Evolutionary conservation across 2,888 invertebrate species (phyloP).

Genomic region (Epirrita christyi): DNA sequence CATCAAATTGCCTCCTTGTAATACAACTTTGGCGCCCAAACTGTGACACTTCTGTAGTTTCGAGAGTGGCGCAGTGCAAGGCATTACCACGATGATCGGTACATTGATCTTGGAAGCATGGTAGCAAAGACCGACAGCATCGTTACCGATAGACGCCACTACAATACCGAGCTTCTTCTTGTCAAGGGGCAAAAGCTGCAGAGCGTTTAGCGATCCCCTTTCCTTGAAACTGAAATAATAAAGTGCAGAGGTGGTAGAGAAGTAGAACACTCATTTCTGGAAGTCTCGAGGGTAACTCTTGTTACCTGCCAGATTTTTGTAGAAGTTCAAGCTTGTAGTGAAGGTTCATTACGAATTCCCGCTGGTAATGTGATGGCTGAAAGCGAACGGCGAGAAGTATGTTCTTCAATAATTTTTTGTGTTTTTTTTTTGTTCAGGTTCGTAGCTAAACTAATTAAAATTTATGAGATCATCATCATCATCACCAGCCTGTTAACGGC

Average conservation of each 20-base stretch:
- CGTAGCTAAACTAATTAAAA: too few species aligned
- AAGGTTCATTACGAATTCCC: constrained; percentile 55
- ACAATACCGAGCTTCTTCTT: constrained; percentile 87
- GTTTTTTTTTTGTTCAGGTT: too few species aligned
- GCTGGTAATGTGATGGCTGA: constrained; percentile 63
- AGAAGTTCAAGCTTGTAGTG: constrained; percentile 61
- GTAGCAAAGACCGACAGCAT: constrained; percentile 87
- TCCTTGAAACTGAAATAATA: constrained; percentile 87
- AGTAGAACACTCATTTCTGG: too few species aligned
- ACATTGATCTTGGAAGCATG: constrained; percentile 86
- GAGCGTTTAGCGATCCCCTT: constrained; percentile 87
- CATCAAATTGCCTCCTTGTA: constrained; percentile 85
- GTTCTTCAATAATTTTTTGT: too few species aligned
- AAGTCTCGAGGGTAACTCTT: not conserved
- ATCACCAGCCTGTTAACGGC: too few species aligned
- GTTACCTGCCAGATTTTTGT: constrained; percentile 61
- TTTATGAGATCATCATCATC: too few species aligned
- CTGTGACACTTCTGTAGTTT: constrained; percentile 87
- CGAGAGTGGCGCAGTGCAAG: constrained; percentile 86
- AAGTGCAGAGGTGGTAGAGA: too few species aligned
- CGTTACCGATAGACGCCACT: constrained; percentile 89
- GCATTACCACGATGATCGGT: constrained; percentile 88
- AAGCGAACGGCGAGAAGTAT: too few species aligned
- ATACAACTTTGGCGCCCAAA: constrained; percentile 87
- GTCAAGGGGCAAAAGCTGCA: constrained; percentile 83